A percentile compares a stretch with the other conserved stretches of the same genome.
Evolutionary conservation across 2,113 vertebrate species (phyloP).

Genomic region (Chionomys nivalis): DNA sequence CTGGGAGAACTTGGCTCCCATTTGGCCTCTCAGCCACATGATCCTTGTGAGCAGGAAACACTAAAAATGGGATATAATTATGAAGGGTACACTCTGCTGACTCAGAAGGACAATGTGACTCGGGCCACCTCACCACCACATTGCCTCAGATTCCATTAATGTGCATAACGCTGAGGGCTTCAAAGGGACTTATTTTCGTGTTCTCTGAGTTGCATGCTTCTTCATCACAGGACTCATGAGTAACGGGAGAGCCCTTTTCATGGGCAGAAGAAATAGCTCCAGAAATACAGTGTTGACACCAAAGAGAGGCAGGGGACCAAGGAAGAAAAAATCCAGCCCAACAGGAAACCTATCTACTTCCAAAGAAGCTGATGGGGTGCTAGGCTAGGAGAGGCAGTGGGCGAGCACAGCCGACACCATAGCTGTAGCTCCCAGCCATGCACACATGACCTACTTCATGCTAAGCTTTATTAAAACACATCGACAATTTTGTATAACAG

Average conservation of each 20-base stretch:
- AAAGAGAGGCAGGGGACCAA: constrained; percentile 15
- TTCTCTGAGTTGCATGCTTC: constrained; percentile 6
- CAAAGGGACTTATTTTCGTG: constrained; percentile 22
- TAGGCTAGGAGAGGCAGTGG: neutral
- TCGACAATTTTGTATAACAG: neutral
- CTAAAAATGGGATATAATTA: constrained; percentile 43
- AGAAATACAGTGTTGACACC: neutral
- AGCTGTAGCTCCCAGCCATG: neutral
- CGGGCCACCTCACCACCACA: neutral
- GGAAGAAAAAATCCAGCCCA: neutral
- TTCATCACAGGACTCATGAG: constrained; percentile 31
- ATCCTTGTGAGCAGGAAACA: constrained; percentile 58
- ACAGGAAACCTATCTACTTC: constrained; percentile 14
- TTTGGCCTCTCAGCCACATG: constrained; percentile 15
- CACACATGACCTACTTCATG: neutral
- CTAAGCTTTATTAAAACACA: neutral
- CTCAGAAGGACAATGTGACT: constrained; percentile 11
- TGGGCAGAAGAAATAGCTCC: constrained; percentile 5
- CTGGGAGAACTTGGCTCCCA: neutral
- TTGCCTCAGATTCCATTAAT: neutral
- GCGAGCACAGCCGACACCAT: neutral
- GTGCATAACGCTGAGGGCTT: neutral
- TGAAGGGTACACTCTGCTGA: constrained; percentile 5
- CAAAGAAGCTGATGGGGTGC: neutral
- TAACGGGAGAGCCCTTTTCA: neutral